Evolutionary conservation across 2,113 vertebrate species (phyloP).

Genomic region (Serinus canaria): DNA sequence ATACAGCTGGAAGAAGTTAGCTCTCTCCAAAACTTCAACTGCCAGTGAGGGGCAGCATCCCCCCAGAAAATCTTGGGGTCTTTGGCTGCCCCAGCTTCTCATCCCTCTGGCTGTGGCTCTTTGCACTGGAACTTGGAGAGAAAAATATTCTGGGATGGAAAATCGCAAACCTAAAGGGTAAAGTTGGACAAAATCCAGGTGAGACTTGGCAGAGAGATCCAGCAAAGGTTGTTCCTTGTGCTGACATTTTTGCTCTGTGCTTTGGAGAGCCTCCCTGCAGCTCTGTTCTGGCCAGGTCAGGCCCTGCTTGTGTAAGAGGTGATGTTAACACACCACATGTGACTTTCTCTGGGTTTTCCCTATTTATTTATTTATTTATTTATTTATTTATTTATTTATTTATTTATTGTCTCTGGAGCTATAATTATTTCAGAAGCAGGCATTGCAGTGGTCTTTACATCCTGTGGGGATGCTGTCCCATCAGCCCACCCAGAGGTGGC

Average conservation of each 20-base stretch:
- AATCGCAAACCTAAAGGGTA: neutral
- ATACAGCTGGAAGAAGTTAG: neutral
- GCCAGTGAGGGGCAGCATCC: rapidly evolving
- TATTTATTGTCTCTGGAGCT: neutral
- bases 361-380: neutral
- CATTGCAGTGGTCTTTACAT: neutral
- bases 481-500: too few species aligned
- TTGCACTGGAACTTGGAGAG: neutral
- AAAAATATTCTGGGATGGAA: neutral
- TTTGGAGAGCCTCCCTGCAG: neutral
- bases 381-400: neutral
- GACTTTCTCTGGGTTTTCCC: neutral
- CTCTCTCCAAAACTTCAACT: neutral
- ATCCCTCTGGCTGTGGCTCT: neutral
- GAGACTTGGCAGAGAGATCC: neutral
- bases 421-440: neutral
- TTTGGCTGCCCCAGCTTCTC: neutral
- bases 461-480: neutral
- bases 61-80: neutral
- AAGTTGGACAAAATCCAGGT: neutral
- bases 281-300: neutral
- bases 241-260: neutral
- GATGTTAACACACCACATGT: neutral
- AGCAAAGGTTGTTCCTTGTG: neutral
- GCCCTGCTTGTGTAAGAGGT: neutral